Base-by-base conservation (phyloP, 2,797 vertebrate species). In the Cuniculus paca region DNA sequence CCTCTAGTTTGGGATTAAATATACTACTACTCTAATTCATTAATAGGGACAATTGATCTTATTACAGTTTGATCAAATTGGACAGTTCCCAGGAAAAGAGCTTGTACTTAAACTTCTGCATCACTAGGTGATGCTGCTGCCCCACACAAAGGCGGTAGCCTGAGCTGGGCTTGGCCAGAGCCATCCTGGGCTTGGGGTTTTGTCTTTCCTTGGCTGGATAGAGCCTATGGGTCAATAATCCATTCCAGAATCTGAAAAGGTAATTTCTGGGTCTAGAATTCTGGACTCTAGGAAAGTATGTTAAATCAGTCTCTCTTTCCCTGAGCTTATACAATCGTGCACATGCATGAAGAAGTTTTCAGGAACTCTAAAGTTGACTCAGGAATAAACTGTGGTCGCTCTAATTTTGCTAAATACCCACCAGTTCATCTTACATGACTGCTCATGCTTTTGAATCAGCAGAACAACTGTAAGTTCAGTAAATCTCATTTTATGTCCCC, bases 111-210 rank as follows among this genome's bases (percentile, higher is more conserved):
- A 91, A 92, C 63, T 28, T 16, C 24, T 84, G 86, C 70, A 95
- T 95, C 97, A 98, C 98, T 98, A 98, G 98, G 97, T 98, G 98
- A 97, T 95, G 97, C 97, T 98, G 97, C 97, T 97, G 97, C 82
- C 92, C 95, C 89, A 97, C 60, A 48, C 60, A 97, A 91, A 85
- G 83, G 72, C 31, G 0, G 58, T 22, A 79, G 94, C 12, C 52
- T 31, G 83, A 82, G 95, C 84, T 54, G 36, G 94, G 95, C 95
- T 95, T 94, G 92, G 96, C 90, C 97, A 92, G 81, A 90, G 93
- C 42, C 36, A 1, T 52, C 13, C 39, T 39, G 87, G 94, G 56
- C n/a, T 79, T 11, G 63, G 65, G 88, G 80, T 45, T 68, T 61
- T 75, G 88, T 78, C 0, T 92, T 87, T 96, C 80, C 70, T 83